Evolutionary conservation across 1,140 invertebrate genomes (phyloP), one percentile per base, ranked within the genome.

Genomic region (Andricus grossulariae): DNA sequence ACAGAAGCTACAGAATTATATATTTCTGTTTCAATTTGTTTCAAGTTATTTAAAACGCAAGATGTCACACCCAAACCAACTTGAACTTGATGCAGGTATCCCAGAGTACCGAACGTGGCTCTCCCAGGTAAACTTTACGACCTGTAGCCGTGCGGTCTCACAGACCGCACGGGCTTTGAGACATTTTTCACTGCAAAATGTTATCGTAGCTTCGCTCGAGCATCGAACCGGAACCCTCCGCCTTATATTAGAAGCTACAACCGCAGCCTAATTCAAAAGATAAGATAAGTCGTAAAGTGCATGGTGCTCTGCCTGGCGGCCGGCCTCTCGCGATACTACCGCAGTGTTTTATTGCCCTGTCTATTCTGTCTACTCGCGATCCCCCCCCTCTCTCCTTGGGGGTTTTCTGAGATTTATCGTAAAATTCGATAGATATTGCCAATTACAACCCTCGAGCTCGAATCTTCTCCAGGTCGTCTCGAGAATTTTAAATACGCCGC

Each of bases 351-450:
- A 88, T 86, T 86, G 85, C 82, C 77, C 52, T 71, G 74, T 57
- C 75, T 73, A 73, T 74, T 75, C 75, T 71, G 74, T 57, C 75
- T 73, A 73, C 76, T 75, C 75, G 75, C 72, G 50, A 18, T 52
- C 21, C 45, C 15, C 52, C 51, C n/a, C 52, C 70, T n/a, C 3
- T 74, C 21, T 66, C 60, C 60, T 66, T 66, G 82, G 80, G 82
- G 80, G 83, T 81, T 82, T 72, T 75, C 60, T 73, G 78, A 88
- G 87, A 88, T 88, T 87, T 88, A 87, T 87, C 80, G 84, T 85
- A 86, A 88, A 88, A 88, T 88, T 88, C 85, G 87, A 88, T 88
- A 88, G 85, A 88, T 87, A 88, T 88, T 88, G 86, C 85, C 87
- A 88, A 88, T 88, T 88, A 88, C 80, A 84, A 82, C 78, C 78